A percentile compares a stretch with the other conserved stretches of the same genome.
Conservation (phyloP, 2,888 invertebrate species). For the Unio pictorum region DNA sequence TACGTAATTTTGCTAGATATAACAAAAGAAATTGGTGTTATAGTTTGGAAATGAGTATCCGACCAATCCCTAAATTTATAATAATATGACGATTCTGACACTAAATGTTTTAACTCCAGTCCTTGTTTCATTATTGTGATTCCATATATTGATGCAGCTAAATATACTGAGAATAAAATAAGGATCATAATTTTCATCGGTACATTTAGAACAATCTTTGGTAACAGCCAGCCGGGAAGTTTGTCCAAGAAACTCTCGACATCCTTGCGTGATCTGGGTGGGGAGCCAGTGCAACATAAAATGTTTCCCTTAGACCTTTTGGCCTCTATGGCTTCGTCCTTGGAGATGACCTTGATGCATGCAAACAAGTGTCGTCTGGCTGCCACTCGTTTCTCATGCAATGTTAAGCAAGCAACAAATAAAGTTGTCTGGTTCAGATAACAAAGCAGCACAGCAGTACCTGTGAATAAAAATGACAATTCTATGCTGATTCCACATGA, state of each 20-base stretch:
- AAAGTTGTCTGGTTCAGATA: constrained; percentile 41
- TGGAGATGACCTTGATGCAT: neutral
- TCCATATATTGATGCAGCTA: constrained; percentile 28
- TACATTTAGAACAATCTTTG: constrained; percentile 28
- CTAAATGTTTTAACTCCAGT: constrained; percentile 18
- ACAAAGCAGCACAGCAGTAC: constrained; percentile 31
- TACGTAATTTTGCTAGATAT: constrained; percentile 8
- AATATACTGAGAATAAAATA: constrained; percentile 39
- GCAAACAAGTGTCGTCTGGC: too few species aligned
- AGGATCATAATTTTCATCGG: constrained; percentile 33
- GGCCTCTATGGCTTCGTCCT: constrained; percentile 10
- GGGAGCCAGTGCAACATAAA: constrained; percentile 18
- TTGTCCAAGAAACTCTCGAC: constrained; percentile 43
- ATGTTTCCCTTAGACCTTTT: constrained; percentile 2
- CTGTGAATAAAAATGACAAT: constrained; percentile 9
- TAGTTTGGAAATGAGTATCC: too few species aligned
- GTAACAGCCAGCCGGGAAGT: constrained; percentile 36
- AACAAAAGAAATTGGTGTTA: constrained; percentile 12
- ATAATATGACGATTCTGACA: constrained; percentile 23
- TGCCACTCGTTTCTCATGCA: constrained; percentile 71
- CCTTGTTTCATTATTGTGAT: constrained; percentile 29
- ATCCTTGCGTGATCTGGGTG: constrained; percentile 17
- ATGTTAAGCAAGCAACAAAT: constrained; percentile 33
- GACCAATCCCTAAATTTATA: constrained; percentile 2
- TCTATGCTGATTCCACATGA: too few species aligned